Conservation (phyloP, 1,140 invertebrate genomes). For the Stegodyphus mimosarum region DNA sequence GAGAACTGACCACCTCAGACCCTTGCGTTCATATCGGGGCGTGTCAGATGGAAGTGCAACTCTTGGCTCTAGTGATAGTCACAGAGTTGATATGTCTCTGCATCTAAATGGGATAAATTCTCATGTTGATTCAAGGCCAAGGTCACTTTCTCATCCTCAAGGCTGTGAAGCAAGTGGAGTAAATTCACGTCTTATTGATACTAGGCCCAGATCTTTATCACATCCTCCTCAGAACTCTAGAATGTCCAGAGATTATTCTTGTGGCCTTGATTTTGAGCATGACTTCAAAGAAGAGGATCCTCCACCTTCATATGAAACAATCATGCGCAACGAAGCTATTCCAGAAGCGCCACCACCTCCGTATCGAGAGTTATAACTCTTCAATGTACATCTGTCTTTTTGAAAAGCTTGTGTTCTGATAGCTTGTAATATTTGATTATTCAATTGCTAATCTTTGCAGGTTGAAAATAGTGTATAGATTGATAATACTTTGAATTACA, state of each 20-base stretch:
- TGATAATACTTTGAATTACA: too few relatives aligned
- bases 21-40: slow-evolving; percentile 19
- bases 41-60: neutral
- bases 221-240: neutral
- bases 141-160: neutral
- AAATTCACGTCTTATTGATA: neutral
- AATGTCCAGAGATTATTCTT: too few relatives aligned
- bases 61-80: slow-evolving; percentile 1
- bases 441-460: too few relatives aligned
- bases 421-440: too few relatives aligned
- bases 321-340: slow-evolving; percentile 22
- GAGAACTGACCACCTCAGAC: slow-evolving; percentile 3
- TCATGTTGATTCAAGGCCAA: slow-evolving; percentile 22
- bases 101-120: slow-evolving; percentile 31
- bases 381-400: too few relatives aligned
- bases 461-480: too few relatives aligned
- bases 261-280: neutral
- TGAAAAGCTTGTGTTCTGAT: too few relatives aligned
- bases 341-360: slow-evolving; percentile 39
- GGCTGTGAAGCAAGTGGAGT: slow-evolving; percentile 2
- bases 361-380: slow-evolving; percentile 34
- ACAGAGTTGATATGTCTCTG: slow-evolving; percentile 33
- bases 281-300: slow-evolving; percentile 41
- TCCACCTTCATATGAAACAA: slow-evolving; percentile 46
- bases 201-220: neutral